Evolutionary conservation across 1,140 invertebrate genomes (phyloP).

Genomic region (Aphis gossypii): DNA sequence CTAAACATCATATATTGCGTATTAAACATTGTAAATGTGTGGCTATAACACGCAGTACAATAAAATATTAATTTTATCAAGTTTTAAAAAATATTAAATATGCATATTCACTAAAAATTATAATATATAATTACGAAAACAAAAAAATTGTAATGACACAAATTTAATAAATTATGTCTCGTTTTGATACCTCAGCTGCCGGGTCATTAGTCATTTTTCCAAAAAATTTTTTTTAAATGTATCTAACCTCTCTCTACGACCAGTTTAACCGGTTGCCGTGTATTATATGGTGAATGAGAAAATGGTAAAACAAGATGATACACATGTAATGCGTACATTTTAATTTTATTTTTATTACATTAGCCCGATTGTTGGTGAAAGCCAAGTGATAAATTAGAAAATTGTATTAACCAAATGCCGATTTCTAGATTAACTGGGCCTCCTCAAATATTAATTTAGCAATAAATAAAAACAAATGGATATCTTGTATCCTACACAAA

Average conservation of each 20-base stretch:
- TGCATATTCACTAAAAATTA: neutral
- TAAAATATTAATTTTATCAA: neutral
- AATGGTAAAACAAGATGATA: constrained; percentile 51
- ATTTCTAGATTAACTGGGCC: constrained; percentile 47
- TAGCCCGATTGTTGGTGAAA: constrained; percentile 50
- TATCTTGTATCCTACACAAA: neutral
- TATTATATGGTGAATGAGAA: constrained; percentile 16
- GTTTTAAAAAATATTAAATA: neutral
- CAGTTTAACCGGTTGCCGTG: constrained; percentile 43
- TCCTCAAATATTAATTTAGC: neutral
- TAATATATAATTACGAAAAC: neutral
- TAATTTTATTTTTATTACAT: constrained; percentile 45
- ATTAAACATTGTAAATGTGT: neutral
- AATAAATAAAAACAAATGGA: constrained; percentile 30
- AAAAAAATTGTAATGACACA: neutral
- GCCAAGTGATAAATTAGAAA: constrained; percentile 35
- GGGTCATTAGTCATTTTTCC: constrained; percentile 41
- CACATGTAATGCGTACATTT: constrained; percentile 51
- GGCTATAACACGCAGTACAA: neutral
- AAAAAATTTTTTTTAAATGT: neutral
- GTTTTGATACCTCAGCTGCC: neutral
- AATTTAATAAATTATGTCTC: constrained; percentile 8
- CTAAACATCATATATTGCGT: neutral
- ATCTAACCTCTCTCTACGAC: constrained; percentile 35
- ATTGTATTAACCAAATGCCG: neutral